Conservation (phyloP, 2,888 invertebrate species). For the Nysson spinosus region DNA sequence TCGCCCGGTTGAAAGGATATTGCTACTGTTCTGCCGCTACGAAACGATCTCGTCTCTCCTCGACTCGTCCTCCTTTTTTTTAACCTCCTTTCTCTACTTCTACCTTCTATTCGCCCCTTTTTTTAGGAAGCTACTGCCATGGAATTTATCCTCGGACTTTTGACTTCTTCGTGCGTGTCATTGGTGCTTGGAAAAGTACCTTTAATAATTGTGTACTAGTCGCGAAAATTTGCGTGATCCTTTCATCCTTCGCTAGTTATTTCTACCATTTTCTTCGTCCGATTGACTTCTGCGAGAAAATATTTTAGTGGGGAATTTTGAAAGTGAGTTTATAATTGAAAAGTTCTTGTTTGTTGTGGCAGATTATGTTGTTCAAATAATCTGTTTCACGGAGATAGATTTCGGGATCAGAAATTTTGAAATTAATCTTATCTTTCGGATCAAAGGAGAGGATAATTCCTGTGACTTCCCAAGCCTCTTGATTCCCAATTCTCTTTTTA, state of each 20-base stretch:
- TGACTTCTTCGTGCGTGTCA: no score
- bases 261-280: no score
- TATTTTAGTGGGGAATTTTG: no score
- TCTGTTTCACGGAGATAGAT: no score
- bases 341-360: no score
- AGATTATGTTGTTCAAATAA: no score
- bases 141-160: not conserved
- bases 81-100: not conserved
- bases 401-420: not conserved
- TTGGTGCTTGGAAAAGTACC: no score
- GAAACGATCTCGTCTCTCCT: slow-evolving; percentile 51
- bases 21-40: slow-evolving; percentile 68
- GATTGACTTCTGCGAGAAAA: no score
- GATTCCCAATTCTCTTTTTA: slow-evolving; percentile 34
- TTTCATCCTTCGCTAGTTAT: no score
- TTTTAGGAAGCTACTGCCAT: slow-evolving; percentile 2
- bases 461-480: not conserved
- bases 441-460: slow-evolving; percentile 19
- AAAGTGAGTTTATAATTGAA: no score
- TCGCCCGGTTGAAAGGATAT: slow-evolving; percentile 63
- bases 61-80: slow-evolving; percentile 14
- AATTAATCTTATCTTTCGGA: slow-evolving; percentile 15
- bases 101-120: not conserved
- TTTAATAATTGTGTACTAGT: not conserved
- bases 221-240: no score